Evolutionary conservation across 2,888 invertebrate species (phyloP), one percentile per base, ranked within the genome.

Genomic region (Dysmachus trigonus): DNA sequence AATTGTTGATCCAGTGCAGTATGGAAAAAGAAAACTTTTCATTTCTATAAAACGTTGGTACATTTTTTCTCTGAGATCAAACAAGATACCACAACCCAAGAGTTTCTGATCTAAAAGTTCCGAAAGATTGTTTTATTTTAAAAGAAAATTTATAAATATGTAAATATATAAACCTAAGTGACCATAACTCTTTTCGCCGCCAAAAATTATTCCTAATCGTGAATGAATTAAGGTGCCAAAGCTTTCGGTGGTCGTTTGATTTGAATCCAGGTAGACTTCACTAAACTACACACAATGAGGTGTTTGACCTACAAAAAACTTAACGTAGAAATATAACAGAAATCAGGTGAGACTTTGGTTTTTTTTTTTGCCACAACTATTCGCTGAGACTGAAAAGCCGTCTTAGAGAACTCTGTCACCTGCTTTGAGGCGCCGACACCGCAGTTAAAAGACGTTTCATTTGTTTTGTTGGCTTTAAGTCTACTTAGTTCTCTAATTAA

Each of bases 291-390:
- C 15, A 38, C 8, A 38, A 76, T 38, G 38, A 38, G 76, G 76
- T 27, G 41, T 76, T 76, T 76, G 76, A 76, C 76, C 76, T 76
- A 76, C 76, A 76, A 76, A 76, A 18, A 31, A 30, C 38, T 18
- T 41, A 41, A 35, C 38, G 27, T 38, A 76, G 41, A 76, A 76
- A 76, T 41, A 2, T 41, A 38, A 18, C 76, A n/a, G 13, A 76
- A 76, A 38, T 76, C 15, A 22, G 76, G 76, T 38, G 41, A 76
- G 41, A 76, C 38, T 76, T 51, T 0, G 2, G 38, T 13, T 31
- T 3, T 73, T 77, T 77, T 47, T 47, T n/a, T n/a, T n/a, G n/a
- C n/a, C n/a, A n/a, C n/a, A n/a, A 47, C 77, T 15, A 22, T 22
- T 7, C 6, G 5, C 27, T 51, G 8, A 62, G 22, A 22, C 62